Evolutionary conservation across 2,888 invertebrate species (phyloP).

Genomic region (Eristalis intricaria): DNA sequence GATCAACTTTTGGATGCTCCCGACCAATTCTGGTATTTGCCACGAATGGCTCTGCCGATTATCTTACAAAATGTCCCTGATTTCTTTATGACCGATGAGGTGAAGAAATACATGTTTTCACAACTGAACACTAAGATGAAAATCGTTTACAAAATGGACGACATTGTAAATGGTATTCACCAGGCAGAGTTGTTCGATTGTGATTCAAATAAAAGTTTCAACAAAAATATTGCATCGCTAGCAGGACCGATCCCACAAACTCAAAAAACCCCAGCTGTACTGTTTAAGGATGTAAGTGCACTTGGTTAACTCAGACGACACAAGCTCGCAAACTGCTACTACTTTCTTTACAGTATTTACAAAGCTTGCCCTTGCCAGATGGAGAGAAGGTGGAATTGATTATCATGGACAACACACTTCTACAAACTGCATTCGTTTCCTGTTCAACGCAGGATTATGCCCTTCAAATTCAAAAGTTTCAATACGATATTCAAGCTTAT

Average conservation of each 20-base stretch:
- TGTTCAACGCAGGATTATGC: conserved; percentile 76
- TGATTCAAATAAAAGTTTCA: conserved; percentile 75
- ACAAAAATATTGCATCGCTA: conserved; percentile 75
- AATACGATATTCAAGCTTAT: conserved; percentile 76
- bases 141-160: conserved; percentile 74
- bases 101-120: conserved; percentile 75
- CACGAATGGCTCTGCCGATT: conserved; percentile 76
- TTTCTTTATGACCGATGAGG: conserved; percentile 75
- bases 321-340: neutral
- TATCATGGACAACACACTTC: conserved; percentile 78
- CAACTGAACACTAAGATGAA: conserved; percentile 75
- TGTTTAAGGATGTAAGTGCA: conserved; percentile 74
- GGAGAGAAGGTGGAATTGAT: conserved; percentile 76
- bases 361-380: conserved; percentile 73
- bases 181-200: conserved; percentile 75
- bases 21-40: conserved; percentile 72
- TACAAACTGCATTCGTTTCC: conserved; percentile 76
- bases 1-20: conserved; percentile 76
- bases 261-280: conserved; percentile 66
- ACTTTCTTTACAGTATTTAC: conserved; percentile 73
- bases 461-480: conserved; percentile 76
- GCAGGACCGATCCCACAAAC: conserved; percentile 74
- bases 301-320: neutral
- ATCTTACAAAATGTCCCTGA: conserved; percentile 76
- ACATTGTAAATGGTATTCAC: conserved; percentile 72